These are phyloP conservation scores for Cavia aperea DNA, from an alignment of 2,113 vertebrate genomes.

Conservation along the genomic window DNA sequence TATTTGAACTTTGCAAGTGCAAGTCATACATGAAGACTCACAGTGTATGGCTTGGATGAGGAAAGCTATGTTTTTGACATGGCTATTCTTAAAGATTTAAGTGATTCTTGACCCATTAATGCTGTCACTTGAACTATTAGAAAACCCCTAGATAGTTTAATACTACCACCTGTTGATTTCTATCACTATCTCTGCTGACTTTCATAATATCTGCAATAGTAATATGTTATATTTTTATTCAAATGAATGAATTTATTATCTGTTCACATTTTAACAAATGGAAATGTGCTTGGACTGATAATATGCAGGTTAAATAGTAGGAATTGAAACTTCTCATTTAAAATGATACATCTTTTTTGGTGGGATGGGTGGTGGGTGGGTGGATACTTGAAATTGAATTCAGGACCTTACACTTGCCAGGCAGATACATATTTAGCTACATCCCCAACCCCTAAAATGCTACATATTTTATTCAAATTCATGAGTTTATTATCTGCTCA, in stretches of 20 bases:
- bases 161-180: background rate
- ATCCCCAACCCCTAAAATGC: background rate
- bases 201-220: background rate
- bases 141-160: slow-evolving; percentile 15
- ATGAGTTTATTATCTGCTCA: background rate
- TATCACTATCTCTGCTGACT: background rate
- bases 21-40: slow-evolving; percentile 5
- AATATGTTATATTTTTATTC: background rate
- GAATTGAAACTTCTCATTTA: slow-evolving; percentile 3
- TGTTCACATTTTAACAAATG: slow-evolving; percentile 5
- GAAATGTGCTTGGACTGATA: background rate
- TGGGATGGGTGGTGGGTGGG: no score
- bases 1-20: slow-evolving; percentile 21
- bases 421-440: no score
- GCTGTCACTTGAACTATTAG: background rate
- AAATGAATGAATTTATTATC: background rate
- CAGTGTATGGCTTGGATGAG: background rate
- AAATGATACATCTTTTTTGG: background rate
- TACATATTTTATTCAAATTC: slow-evolving; percentile 6
- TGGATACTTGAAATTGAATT: no score
- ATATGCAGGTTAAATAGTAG: background rate
- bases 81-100: background rate
- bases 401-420: no score
- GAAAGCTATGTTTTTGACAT: slow-evolving; percentile 6
- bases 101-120: background rate